A percentile compares a stretch with the other conserved stretches of the same genome.
Evolutionary conservation across 2,888 invertebrate genomes (phyloP).

Genomic region (Hyposoter dolosus): DNA sequence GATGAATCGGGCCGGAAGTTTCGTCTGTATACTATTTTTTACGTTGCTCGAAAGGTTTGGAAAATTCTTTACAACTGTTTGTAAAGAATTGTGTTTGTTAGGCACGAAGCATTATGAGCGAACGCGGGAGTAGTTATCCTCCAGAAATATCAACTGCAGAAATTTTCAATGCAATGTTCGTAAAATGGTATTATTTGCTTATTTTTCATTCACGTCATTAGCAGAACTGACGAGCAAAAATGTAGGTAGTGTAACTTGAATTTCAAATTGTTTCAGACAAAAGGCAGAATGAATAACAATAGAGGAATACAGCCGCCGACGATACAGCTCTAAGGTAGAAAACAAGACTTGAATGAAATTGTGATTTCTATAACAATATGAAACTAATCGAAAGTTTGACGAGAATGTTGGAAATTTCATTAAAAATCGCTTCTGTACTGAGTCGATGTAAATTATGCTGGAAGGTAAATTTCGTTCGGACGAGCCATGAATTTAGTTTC

Average conservation of each 20-base stretch:
- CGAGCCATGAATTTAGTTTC: slow-evolving; percentile 32
- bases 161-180: not conserved
- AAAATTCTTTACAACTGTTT: not conserved
- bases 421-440: slow-evolving; percentile 28
- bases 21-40: slow-evolving; percentile 36
- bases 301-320: not conserved
- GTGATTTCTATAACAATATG: not conserved
- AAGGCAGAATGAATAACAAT: not conserved
- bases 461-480: not conserved
- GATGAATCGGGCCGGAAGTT: slow-evolving; percentile 9
- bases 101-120: not conserved
- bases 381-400: slow-evolving; percentile 40
- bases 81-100: not conserved
- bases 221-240: slow-evolving; percentile 9
- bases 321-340: not conserved
- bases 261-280: not conserved
- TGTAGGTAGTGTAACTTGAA: not conserved
- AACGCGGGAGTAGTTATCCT: not conserved
- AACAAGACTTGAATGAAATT: slow-evolving; percentile 30
- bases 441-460: slow-evolving; percentile 19
- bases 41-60: slow-evolving; percentile 14
- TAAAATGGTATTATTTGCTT: not conserved
- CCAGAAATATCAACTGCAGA: not conserved
- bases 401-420: slow-evolving; percentile 45
- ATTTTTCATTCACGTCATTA: slow-evolving; percentile 5